Percentiles rank a stretch among this genome's conserved stretches.
phyloP scores from a whole-genome alignment of 2,113 vertebrate species.

The Mungos mungo region DNA sequence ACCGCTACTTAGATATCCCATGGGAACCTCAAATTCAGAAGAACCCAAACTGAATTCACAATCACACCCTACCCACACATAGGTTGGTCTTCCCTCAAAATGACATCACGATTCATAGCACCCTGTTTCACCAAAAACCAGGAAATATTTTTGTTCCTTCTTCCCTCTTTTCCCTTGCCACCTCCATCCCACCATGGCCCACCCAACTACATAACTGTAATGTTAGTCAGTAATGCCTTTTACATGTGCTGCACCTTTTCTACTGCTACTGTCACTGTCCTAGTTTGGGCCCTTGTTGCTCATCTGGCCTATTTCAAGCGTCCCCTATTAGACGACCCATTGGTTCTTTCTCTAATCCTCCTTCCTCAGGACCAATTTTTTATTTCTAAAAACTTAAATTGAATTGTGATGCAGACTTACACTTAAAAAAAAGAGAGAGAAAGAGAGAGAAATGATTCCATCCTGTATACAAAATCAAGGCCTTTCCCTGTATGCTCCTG shows the following conservation, averaged over 20 bases:
- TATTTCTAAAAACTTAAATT: not conserved
- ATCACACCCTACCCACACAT: not conserved
- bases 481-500: not conserved
- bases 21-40: not conserved
- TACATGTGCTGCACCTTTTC: not conserved
- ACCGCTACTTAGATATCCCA: not conserved
- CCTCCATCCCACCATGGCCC: not conserved
- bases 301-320: not conserved
- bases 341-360: not conserved
- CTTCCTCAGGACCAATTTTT: not conserved
- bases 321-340: not conserved
- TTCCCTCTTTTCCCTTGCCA: not conserved
- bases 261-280: not conserved
- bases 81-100: not conserved
- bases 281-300: not conserved
- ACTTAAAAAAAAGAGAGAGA: not conserved
- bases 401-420: not conserved
- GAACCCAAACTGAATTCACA: not conserved
- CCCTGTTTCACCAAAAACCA: not conserved
- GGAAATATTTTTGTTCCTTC: not conserved
- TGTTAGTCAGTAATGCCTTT: not conserved
- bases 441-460: not conserved
- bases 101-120: not conserved
- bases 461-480: not conserved
- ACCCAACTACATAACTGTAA: not conserved